These are phyloP conservation scores for Crotalus adamanteus DNA, from an alignment of 2,797 vertebrate species.

Conservation along the genomic window DNA sequence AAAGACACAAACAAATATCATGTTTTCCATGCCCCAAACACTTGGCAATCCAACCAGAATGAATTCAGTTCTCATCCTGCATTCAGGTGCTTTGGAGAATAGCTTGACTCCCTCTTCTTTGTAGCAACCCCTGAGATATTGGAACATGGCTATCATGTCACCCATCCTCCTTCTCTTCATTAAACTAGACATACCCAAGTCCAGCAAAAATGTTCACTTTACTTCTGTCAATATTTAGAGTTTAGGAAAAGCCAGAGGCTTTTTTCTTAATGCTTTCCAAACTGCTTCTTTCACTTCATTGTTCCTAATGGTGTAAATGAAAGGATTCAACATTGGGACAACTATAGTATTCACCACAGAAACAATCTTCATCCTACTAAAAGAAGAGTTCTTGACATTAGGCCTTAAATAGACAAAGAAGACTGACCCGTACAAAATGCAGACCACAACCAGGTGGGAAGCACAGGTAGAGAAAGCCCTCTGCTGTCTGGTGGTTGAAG, in stretches of 20 bases:
- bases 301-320: conserved; percentile 39
- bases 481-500: neutral
- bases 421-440: conserved; percentile 17
- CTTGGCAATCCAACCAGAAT: conserved; percentile 19
- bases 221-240: no score
- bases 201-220: no score
- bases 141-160: no score
- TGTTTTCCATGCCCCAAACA: neutral
- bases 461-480: conserved; percentile 28
- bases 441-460: conserved; percentile 15
- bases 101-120: no score
- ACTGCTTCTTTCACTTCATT: conserved; percentile 13
- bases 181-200: no score
- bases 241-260: neutral
- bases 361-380: conserved; percentile 3
- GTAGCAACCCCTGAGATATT: no score
- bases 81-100: no score
- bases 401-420: conserved; percentile 34
- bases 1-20: neutral
- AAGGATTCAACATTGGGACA: conserved; percentile 26
- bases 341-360: conserved; percentile 24
- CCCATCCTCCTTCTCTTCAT: no score
- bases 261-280: neutral
- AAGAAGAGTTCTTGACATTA: neutral
- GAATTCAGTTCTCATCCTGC: conserved; percentile 3